Evolutionary conservation across 2,113 vertebrate genomes (phyloP), one percentile per base, ranked within the genome.

Genomic region (Silurus asotus): DNA sequence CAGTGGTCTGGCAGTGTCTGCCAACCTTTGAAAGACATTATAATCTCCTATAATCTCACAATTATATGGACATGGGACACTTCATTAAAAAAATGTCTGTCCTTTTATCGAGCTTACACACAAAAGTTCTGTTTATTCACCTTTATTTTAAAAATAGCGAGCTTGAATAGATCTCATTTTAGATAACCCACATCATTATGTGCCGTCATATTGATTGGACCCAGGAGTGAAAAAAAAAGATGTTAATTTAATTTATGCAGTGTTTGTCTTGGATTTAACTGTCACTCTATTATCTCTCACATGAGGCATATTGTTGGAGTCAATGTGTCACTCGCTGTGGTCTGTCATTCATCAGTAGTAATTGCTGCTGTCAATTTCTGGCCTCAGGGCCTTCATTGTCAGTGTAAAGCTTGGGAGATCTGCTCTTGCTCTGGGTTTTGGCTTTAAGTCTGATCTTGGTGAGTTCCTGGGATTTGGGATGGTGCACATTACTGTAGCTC

Each of bases 281-380:
- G 67, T 62, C 67, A 75, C 69, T 74, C 25, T 7, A 62, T 75
- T 49, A 86, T 53, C 76, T 67, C 62, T 69, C 53, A 45, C 53
- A 80, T 70, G 49, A 65, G 59, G 72, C 72, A 64, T 78, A 85
- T 85, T 78, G 75, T 80, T 69, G 62, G 37, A 58, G 55, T 80
- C 84, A 70, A 13, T 70, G 64, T 59, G 64, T 13, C 76, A 53
- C 84, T 80, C 20, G 28, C 48, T 86, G 28, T 79, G 49, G n/a
- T 62, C 69, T 82, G 58, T 82, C 79, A 86, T 51, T 82, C 49
- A 82, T 86, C 79, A 82, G 8, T 75, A 65, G 84, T 81, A 86
- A 86, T 86, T 81, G 77, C 65, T 85, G 49, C 74, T 77, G 61
- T 67, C 84, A 85, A 67, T 78, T 65, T 62, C n/a, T 45, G 25